phyloP scores from a whole-genome alignment of 53 echinoderm and acorn worm species.

The Arbacia lixula region DNA sequence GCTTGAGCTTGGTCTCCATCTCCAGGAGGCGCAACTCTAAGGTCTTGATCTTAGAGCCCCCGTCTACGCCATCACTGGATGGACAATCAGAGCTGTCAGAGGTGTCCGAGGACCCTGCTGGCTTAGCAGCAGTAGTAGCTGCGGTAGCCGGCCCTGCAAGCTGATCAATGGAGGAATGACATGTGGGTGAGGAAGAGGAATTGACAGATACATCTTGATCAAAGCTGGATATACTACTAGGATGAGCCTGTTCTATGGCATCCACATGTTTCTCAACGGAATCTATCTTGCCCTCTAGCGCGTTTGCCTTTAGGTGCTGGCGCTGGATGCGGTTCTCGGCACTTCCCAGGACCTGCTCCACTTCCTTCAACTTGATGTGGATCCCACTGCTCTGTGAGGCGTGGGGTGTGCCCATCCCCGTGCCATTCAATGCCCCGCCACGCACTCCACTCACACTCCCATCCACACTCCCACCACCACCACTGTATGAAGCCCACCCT shows the following conservation, averaged over 20 bases:
- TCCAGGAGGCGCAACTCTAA: conserved; percentile 78
- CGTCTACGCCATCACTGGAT: conserved; percentile 58
- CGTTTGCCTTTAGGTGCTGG: conserved; percentile 74
- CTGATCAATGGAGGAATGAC: conserved; percentile 60
- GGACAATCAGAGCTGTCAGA: conserved; percentile 53
- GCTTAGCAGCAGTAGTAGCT: conserved; percentile 57
- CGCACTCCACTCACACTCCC: conserved; percentile 45
- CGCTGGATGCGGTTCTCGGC: conserved; percentile 71
- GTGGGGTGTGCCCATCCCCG: conserved; percentile 7
- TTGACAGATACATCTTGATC: conserved; percentile 63
- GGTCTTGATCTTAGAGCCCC: conserved; percentile 58
- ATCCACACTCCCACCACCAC: conserved; percentile 43
- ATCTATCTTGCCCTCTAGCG: conserved; percentile 80
- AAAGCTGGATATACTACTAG: conserved; percentile 62
- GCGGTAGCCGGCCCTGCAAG: conserved; percentile 45
- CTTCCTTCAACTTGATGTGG: conserved; percentile 76
- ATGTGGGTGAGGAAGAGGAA: conserved; percentile 57
- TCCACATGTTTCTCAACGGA: conserved; percentile 77
- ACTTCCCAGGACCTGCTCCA: conserved; percentile 78
- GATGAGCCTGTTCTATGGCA: conserved; percentile 57
- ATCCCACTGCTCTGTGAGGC: conserved; percentile 62
- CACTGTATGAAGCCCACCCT: conserved; percentile 53
- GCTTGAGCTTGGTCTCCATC: conserved; percentile 86
- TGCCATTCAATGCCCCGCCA: conserved; percentile 44
- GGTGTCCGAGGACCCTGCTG: conserved; percentile 62